phyloP scores from a whole-genome alignment of 1,140 invertebrate genomes.

The Thalassaphorura encarpata region DNA sequence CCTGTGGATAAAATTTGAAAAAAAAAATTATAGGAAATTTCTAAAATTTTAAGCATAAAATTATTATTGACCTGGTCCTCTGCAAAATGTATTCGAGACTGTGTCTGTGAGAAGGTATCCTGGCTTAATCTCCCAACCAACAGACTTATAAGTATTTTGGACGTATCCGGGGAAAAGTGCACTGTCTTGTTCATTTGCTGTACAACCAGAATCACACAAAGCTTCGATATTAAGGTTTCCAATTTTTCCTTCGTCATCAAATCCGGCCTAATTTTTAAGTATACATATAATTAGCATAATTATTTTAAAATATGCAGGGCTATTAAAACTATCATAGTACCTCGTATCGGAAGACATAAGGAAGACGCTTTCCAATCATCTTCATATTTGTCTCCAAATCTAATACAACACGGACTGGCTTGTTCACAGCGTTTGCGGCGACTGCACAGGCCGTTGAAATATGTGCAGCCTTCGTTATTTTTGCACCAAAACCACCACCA shows the following conservation, averaged over 20 bases:
- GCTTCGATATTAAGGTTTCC: slow-evolving; percentile 24
- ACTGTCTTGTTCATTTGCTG: slow-evolving; percentile 23
- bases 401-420: slow-evolving; percentile 52
- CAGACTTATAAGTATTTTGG: slow-evolving; percentile 33
- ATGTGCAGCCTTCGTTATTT: slow-evolving; percentile 47
- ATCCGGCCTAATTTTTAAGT: slow-evolving; percentile 18
- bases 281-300: neutral
- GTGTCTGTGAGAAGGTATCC: slow-evolving; percentile 33
- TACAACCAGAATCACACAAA: slow-evolving; percentile 30
- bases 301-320: neutral
- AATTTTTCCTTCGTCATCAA: slow-evolving; percentile 30
- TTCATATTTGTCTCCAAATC: slow-evolving; percentile 56
- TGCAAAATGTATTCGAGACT: slow-evolving; percentile 33
- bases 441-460: slow-evolving; percentile 51
- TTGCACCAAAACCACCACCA: slow-evolving; percentile 60
- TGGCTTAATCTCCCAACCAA: slow-evolving; percentile 32
- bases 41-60: no score
- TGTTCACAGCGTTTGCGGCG: slow-evolving; percentile 47
- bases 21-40: no score
- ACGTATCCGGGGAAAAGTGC: slow-evolving; percentile 12
- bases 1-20: slow-evolving; percentile 48
- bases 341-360: slow-evolving; percentile 51
- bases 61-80: slow-evolving; percentile 36
- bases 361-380: slow-evolving; percentile 50
- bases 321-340: slow-evolving; percentile 35